These are phyloP conservation scores for Aricia agestis DNA, from an alignment of 1,140 invertebrate species.

Conservation along the genomic window DNA sequence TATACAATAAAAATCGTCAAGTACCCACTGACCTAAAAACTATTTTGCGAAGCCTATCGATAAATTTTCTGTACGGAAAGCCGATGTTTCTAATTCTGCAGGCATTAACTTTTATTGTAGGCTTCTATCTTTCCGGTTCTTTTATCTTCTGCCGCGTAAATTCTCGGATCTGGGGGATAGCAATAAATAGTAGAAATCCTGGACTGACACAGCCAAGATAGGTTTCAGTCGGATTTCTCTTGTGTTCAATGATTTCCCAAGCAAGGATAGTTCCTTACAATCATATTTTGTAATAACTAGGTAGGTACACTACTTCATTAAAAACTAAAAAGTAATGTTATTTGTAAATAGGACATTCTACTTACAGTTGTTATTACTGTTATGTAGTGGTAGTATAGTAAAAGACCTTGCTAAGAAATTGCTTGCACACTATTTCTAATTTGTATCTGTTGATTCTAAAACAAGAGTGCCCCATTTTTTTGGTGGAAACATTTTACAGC, in stretches of 20 bases:
- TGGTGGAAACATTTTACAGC: background rate
- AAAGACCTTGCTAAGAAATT: no score
- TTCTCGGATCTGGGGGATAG: conserved; percentile 58
- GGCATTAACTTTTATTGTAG: conserved; percentile 20
- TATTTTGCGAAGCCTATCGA: background rate
- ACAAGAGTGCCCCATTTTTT: background rate
- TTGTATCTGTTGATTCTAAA: no score
- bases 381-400: no score
- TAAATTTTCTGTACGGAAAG: background rate
- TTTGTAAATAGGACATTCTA: no score
- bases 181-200: conserved; percentile 70
- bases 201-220: conserved; percentile 62
- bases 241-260: background rate
- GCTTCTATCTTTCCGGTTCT: conserved; percentile 41
- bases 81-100: conserved; percentile 19
- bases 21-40: background rate
- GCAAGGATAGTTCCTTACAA: background rate
- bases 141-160: conserved; percentile 64
- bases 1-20: background rate
- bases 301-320: no score
- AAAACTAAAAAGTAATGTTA: no score
- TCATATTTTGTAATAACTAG: background rate
- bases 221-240: conserved; percentile 49
- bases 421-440: no score
- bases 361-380: no score